Evolutionary conservation across 2,797 vertebrate genomes (phyloP).

Genomic region (Xenops minutus): DNA sequence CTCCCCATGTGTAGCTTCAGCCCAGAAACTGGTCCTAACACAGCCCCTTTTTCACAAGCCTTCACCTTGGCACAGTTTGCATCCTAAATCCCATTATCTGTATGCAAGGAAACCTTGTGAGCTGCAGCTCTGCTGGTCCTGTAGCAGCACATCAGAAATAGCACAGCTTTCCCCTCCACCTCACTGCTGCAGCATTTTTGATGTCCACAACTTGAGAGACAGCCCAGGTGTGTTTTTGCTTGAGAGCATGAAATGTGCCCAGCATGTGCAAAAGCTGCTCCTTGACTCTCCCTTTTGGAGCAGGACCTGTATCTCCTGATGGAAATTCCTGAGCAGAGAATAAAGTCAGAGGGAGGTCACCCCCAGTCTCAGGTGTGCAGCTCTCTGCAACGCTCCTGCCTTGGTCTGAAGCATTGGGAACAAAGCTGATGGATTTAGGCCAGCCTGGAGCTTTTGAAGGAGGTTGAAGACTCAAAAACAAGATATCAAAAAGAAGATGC

Average conservation of each 20-base stretch:
- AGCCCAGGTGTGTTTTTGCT: neutral
- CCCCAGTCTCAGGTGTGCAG: neutral
- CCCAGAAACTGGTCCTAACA: neutral
- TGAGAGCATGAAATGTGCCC: neutral
- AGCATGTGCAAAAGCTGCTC: neutral
- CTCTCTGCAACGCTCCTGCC: neutral
- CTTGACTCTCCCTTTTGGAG: neutral
- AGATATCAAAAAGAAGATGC: neutral
- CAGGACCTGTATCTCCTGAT: neutral
- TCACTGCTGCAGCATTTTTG: neutral
- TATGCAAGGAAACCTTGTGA: neutral
- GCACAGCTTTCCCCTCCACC: neutral
- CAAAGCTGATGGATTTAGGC: neutral
- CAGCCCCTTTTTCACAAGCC: neutral
- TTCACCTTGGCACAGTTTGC: neutral
- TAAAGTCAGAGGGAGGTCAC: neutral
- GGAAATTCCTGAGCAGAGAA: neutral
- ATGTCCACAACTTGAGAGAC: fast-evolving
- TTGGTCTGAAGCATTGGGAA: slow-evolving; percentile 40
- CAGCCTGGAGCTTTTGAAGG: neutral
- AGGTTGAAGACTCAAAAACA: neutral
- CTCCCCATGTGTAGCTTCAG: neutral
- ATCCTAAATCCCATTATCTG: neutral
- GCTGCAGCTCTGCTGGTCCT: neutral
- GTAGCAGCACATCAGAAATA: neutral